A percentile compares a stretch with the other conserved stretches of the same genome.
phyloP scores from a whole-genome alignment of 2,113 vertebrate genomes.

The Ceyx melanurus region DNA sequence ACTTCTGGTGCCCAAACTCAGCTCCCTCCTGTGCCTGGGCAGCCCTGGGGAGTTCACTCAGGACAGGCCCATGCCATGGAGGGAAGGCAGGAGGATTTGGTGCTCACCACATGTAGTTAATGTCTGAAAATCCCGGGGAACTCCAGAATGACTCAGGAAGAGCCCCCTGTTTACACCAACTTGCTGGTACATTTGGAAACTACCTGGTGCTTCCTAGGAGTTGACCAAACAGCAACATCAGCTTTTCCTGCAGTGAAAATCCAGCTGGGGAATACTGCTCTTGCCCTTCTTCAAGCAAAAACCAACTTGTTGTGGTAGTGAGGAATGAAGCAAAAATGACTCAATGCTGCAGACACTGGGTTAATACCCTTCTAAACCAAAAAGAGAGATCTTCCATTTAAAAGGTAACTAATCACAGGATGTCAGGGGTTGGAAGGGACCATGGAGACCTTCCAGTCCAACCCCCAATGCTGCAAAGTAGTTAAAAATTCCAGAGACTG shows the following conservation, averaged over 20 bases:
- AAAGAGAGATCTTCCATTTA: background rate
- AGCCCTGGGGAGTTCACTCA: background rate
- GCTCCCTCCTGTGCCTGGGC: background rate
- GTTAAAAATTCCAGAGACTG: background rate
- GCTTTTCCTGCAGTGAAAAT: background rate
- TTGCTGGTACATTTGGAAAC: background rate
- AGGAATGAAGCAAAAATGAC: background rate
- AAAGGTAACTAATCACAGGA: background rate
- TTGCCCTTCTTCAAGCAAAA: background rate
- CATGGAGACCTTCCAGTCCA: no score
- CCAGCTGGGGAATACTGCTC: background rate
- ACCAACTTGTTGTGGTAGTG: background rate
- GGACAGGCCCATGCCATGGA: background rate
- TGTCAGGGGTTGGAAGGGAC: no score
- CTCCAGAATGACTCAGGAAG: conserved; percentile 9
- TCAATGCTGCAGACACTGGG: background rate
- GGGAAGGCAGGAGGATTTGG: background rate
- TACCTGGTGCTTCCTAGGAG: background rate
- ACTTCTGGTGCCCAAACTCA: background rate
- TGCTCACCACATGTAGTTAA: background rate
- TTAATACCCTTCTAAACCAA: background rate
- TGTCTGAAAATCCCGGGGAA: background rate
- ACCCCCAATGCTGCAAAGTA: background rate
- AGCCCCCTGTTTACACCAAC: background rate
- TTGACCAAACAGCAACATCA: background rate